Conservation (phyloP, 2,888 invertebrate genomes). For the Rotaria socialis region DNA sequence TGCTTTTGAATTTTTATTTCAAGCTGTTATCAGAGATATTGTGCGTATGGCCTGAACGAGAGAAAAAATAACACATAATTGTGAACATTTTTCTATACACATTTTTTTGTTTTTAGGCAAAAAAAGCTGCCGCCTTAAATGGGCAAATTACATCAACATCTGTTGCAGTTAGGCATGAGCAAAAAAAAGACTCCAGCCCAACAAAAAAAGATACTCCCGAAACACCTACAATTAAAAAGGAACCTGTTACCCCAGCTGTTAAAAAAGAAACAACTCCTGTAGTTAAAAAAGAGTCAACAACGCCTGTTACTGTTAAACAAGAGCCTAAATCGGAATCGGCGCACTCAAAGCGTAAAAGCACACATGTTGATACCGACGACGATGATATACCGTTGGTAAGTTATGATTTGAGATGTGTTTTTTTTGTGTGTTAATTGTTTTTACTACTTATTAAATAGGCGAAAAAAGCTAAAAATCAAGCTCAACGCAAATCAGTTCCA, state of each 20-base stretch:
- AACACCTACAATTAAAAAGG: neutral
- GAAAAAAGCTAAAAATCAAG: neutral
- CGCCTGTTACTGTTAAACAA: neutral
- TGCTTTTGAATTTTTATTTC: neutral
- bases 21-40: neutral
- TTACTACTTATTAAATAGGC: neutral
- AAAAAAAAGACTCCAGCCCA: neutral
- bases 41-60: neutral
- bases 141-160: neutral
- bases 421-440: neutral
- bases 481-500: neutral
- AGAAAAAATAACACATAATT: too few relatives aligned
- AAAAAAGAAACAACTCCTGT: neutral
- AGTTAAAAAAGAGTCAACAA: neutral
- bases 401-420: neutral
- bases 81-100: neutral
- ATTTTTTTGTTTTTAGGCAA: neutral
- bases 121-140: neutral
- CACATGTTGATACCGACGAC: neutral
- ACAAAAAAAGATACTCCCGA: neutral
- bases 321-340: neutral
- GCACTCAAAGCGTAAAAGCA: neutral
- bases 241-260: neutral
- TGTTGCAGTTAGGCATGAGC: neutral
- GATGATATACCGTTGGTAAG: conserved; percentile 16